phyloP scores from a whole-genome alignment of 2,113 vertebrate genomes.

The Pluvianellus socialis region DNA sequence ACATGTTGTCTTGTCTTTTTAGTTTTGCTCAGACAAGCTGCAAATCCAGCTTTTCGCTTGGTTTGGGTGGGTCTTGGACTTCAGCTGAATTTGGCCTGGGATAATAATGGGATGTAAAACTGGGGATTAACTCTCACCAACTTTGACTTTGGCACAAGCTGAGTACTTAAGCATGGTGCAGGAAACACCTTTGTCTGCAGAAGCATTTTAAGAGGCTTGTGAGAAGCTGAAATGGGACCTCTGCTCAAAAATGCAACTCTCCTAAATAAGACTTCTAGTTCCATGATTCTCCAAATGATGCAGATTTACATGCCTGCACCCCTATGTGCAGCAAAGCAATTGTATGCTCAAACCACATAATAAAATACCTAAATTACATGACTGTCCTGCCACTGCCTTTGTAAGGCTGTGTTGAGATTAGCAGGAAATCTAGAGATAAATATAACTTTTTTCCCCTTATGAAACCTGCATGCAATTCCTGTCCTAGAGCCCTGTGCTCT shows the following conservation, averaged over 20 bases:
- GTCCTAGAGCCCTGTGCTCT: too few species aligned
- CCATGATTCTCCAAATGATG: accelerated
- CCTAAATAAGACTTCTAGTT: neutral
- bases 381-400: neutral
- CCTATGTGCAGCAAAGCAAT: neutral
- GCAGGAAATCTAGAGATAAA: neutral
- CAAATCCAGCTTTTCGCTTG: neutral
- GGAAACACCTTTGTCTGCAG: neutral
- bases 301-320: neutral
- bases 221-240: neutral
- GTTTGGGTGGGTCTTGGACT: neutral
- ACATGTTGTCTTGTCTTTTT: accelerated
- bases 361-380: neutral
- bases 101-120: neutral
- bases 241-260: neutral
- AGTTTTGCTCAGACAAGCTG: neutral
- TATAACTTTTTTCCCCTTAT: neutral
- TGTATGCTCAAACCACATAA: neutral
- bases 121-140: neutral
- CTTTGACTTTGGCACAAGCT: neutral
- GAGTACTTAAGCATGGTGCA: accelerated
- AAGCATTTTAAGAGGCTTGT: neutral
- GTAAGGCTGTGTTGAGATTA: neutral
- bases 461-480: neutral
- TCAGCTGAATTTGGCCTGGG: neutral